Evolutionary conservation across 92 coral and sea anemone genomes (phyloP).

Genomic region (Palythoa grandiflora): DNA sequence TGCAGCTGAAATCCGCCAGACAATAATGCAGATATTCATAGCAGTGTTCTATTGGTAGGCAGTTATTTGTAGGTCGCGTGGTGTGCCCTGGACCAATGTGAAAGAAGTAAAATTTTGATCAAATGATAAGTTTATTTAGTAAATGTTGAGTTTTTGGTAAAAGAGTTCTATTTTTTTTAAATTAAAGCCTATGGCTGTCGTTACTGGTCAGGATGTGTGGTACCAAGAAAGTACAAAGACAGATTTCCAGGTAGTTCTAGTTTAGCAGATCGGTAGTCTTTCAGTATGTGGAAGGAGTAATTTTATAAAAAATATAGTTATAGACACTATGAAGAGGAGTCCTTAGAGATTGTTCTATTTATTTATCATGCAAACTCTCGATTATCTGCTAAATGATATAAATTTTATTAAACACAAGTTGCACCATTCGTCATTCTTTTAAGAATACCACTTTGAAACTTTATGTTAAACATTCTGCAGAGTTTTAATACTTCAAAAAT

Average conservation of each 20-base stretch:
- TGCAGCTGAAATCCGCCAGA: too few species aligned
- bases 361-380: not conserved
- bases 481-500: not conserved
- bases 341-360: not conserved
- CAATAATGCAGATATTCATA: too few species aligned
- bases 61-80: too few species aligned
- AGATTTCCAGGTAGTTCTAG: slow-evolving; percentile 35
- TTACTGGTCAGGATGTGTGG: slow-evolving; percentile 18
- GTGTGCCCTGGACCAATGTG: too few species aligned
- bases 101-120: too few species aligned
- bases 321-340: not conserved
- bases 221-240: slow-evolving; percentile 16
- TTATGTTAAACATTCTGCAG: not conserved
- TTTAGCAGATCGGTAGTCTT: not conserved
- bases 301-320: too few species aligned
- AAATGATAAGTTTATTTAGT: not conserved
- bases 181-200: not conserved
- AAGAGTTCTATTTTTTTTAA: not conserved
- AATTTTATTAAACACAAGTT: too few species aligned
- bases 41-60: too few species aligned
- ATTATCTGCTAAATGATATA: too few species aligned
- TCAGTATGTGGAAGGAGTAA: not conserved
- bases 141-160: not conserved
- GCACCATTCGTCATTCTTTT: too few species aligned
- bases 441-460: too few species aligned